Evolutionary conservation across 1,140 invertebrate genomes (phyloP), one percentile per base, ranked within the genome.

Genomic region (Cydia strobilella): DNA sequence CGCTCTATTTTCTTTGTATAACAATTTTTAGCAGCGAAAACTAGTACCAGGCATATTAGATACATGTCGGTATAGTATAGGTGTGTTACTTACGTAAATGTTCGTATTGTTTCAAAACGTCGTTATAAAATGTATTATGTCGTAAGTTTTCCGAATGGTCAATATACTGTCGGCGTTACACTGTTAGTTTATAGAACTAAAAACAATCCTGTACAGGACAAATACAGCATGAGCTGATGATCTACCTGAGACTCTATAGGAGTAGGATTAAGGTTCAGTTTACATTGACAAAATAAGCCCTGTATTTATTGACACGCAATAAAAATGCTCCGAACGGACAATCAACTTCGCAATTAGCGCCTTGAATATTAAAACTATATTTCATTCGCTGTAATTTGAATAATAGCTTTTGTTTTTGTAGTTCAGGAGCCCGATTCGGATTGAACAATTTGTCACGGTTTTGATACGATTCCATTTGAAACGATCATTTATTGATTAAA

Each of bases 361-460:
- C n/a, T 54, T 54, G n/a, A 15, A 18, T 54, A 54, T 54, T 54
- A 54, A 54, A 54, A 54, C 51, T 54, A 54, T 54, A 54, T 54
- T 54, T 54, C 51, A 54, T 54, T 54, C 51, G 51, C 15, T 15
- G 51, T 54, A 54, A 54, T 54, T 54, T 54, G 51, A 54, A 54
- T 54, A 54, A 54, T 54, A 1, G n/a, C 51, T 7, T 7, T 54
- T 54, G 51, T 54, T 54, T 54, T 20, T 7, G 51, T 54, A 18
- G n/a, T 9, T 18, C 4, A 15, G 6, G 13, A 13, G 31, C 31
- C 31, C 31, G 31, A 31, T 31, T 31, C 31, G 3, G 31, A 31
- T 31, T 31, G 1, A 25, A 31, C 0, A 31, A 31, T 31, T 31
- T 31, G 31, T 0, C 0, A 6, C 5, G 31, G 31, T 31, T 31